Percentiles rank a stretch among this genome's conserved stretches.
phyloP scores from a whole-genome alignment of 2,113 vertebrate species.

The Egretta garzetta region DNA sequence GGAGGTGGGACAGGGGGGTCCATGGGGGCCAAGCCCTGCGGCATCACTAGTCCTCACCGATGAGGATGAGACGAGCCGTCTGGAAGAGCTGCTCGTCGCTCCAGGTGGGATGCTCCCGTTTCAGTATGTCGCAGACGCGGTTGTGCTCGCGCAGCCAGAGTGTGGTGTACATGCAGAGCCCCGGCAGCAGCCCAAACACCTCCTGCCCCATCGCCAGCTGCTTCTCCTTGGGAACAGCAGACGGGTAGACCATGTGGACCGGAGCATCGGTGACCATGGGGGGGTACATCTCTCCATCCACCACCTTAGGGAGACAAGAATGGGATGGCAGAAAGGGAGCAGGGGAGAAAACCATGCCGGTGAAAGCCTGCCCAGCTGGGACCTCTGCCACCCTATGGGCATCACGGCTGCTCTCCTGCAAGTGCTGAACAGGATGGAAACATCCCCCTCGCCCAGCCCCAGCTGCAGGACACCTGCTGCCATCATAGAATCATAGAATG shows the following conservation, averaged over 20 bases:
- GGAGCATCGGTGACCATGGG: slow-evolving; percentile 76
- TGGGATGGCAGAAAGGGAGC: accelerated
- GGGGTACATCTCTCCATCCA: slow-evolving; percentile 89
- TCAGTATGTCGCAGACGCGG: slow-evolving; percentile 90
- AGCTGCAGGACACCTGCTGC: accelerated
- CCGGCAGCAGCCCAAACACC: slow-evolving; percentile 88
- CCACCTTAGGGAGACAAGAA: slow-evolving; percentile 68
- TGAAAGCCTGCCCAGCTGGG: background rate
- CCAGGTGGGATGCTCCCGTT: slow-evolving; percentile 90
- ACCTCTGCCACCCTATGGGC: background rate
- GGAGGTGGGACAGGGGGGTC: accelerated
- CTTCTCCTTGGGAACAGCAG: slow-evolving; percentile 40
- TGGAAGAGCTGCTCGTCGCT: slow-evolving; percentile 95
- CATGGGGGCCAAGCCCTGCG: accelerated
- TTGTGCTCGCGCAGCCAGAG: slow-evolving; percentile 96
- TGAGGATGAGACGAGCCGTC: slow-evolving; percentile 91
- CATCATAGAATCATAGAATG: accelerated
- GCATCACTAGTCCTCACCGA: slow-evolving; percentile 72
- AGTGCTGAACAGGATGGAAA: background rate
- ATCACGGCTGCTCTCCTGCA: background rate
- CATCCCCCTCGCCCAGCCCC: background rate
- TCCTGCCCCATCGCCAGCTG: slow-evolving; percentile 90
- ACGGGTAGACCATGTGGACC: slow-evolving; percentile 87
- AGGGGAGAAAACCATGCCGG: background rate
- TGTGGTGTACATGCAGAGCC: slow-evolving; percentile 87